Conservation (phyloP, 2,888 invertebrate species). For the Cheilosia scutellata region DNA sequence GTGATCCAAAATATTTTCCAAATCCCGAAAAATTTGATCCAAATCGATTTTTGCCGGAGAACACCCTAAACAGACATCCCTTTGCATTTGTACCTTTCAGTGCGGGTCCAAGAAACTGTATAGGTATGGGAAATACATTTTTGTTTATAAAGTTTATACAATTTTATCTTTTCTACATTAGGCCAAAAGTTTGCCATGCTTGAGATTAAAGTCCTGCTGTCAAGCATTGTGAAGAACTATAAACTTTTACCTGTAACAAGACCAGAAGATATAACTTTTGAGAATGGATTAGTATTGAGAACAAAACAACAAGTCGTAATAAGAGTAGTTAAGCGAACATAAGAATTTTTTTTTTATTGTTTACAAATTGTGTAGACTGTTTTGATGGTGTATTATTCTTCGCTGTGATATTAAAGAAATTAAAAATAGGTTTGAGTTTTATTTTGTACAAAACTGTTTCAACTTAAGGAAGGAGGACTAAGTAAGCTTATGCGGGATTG, state of each 20-base stretch:
- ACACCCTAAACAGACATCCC: conserved; percentile 85
- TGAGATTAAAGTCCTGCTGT: conserved; percentile 87
- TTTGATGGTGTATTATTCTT: not conserved
- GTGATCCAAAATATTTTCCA: conserved; percentile 87
- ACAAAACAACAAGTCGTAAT: conserved; percentile 83
- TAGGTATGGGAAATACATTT: conserved; percentile 84
- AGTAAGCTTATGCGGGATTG: no score
- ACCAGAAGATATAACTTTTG: conserved; percentile 83
- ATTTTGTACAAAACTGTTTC: not conserved
- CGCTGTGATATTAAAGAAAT: conserved; percentile 42
- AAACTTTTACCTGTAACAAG: conserved; percentile 85
- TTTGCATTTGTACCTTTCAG: conserved; percentile 89
- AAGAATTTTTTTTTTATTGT: not conserved
- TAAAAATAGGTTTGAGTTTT: not conserved
- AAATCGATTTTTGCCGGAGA: conserved; percentile 87
- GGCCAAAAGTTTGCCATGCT: conserved; percentile 89
- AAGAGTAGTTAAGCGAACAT: conserved; percentile 70
- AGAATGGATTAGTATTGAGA: conserved; percentile 85
- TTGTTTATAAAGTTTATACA: not conserved
- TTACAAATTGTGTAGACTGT: not conserved
- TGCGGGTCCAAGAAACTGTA: conserved; percentile 89
- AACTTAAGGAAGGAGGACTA: not conserved
- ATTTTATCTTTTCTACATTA: conserved; percentile 77
- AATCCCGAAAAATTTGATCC: conserved; percentile 87
- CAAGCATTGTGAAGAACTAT: conserved; percentile 85